Evolutionary conservation across 1,140 invertebrate species (phyloP).

Genomic region (Calycopis cecrops): DNA sequence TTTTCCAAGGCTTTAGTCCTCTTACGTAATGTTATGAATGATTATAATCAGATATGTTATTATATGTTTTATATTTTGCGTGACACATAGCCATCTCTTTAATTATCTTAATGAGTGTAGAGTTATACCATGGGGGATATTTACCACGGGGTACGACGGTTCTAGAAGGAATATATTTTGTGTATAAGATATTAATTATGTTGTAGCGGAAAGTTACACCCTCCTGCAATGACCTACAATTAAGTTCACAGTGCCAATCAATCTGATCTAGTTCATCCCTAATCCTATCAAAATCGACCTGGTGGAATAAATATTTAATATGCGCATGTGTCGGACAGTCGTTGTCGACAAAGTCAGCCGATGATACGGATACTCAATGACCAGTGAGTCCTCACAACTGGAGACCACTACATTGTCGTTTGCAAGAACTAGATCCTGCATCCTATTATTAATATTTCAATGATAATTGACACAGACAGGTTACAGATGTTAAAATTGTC

Average conservation of each 20-base stretch:
- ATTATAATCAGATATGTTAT: conserved; percentile 19
- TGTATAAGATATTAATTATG: neutral
- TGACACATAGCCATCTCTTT: conserved; percentile 27
- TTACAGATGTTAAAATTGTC: conserved; percentile 2
- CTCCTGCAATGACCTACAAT: neutral
- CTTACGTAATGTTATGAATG: conserved; percentile 21
- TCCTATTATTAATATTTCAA: neutral
- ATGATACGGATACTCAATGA: conserved; percentile 1
- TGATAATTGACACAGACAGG: neutral
- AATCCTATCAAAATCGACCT: neutral
- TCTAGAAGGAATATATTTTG: no score
- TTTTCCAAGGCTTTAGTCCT: no score
- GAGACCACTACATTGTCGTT: neutral
- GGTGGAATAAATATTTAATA: neutral
- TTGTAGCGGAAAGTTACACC: neutral
- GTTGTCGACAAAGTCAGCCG: neutral
- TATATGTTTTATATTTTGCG: conserved; percentile 25
- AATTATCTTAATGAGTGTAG: conserved; percentile 21
- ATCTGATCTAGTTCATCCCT: neutral
- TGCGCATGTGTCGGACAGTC: neutral
- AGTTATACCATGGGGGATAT: conserved; percentile 25
- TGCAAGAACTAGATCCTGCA: neutral
- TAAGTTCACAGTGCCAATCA: neutral
- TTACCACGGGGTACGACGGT: neutral
- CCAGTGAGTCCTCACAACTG: neutral